A percentile compares a stretch with the other conserved stretches of the same genome.
Evolutionary conservation across 2,113 vertebrate genomes (phyloP).

Genomic region (Microtus montanus): DNA sequence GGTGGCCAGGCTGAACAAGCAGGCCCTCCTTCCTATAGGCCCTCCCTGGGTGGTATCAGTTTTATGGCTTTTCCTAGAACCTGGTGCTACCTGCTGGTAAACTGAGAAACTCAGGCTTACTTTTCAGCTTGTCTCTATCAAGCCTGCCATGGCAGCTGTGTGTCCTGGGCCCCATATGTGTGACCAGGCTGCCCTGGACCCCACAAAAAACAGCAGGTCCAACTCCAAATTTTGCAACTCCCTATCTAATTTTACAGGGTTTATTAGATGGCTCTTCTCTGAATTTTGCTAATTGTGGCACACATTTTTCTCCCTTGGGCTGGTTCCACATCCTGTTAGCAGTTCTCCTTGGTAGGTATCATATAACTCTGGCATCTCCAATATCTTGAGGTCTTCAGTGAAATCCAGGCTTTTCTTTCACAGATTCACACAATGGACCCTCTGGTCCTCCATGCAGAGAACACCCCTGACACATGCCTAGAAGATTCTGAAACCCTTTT

Average conservation of each 20-base stretch:
- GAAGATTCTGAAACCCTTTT: neutral
- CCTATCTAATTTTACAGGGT: neutral
- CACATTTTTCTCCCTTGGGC: neutral
- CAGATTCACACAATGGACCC: neutral
- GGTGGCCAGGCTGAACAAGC: too few relatives aligned
- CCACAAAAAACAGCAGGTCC: neutral
- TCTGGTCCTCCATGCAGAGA: neutral
- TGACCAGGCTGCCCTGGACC: too few relatives aligned
- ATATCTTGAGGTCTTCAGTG: neutral
- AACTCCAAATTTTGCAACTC: neutral
- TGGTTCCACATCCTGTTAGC: neutral
- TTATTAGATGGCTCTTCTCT: neutral
- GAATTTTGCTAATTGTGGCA: neutral
- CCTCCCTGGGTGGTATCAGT: too few relatives aligned
- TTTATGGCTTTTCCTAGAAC: too few relatives aligned
- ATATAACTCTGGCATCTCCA: neutral
- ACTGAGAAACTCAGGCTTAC: too few relatives aligned
- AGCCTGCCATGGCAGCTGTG: too few relatives aligned
- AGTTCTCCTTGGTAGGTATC: neutral
- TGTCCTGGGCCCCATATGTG: too few relatives aligned
- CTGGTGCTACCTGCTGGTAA: too few relatives aligned
- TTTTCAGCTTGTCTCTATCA: too few relatives aligned
- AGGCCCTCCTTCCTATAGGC: too few relatives aligned
- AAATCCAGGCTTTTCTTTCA: neutral
- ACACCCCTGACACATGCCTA: neutral